phyloP scores from a whole-genome alignment of 2,888 invertebrate genomes.

The Mythimna impura region DNA sequence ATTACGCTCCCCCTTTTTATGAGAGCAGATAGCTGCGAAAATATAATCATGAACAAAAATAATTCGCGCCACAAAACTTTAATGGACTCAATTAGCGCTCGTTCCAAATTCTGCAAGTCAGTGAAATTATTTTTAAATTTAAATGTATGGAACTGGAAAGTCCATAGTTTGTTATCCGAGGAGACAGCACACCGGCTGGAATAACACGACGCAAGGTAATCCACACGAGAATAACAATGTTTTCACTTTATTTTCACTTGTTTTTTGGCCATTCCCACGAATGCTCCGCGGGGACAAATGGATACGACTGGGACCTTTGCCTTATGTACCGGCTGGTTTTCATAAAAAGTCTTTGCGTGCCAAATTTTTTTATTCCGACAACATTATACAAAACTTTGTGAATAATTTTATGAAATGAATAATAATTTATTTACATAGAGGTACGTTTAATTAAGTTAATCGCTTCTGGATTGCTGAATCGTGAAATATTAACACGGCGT shows the following conservation, averaged over 20 bases:
- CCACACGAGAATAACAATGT: constrained; percentile 87
- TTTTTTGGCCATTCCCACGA: constrained; percentile 84
- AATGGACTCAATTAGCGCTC: constrained; percentile 77
- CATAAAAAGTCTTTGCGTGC: constrained; percentile 70
- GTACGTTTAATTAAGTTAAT: constrained; percentile 51
- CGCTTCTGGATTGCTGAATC: constrained; percentile 37
- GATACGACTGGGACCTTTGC: constrained; percentile 79
- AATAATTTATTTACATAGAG: constrained; percentile 53
- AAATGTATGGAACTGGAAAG: constrained; percentile 73
- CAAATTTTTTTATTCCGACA: constrained; percentile 69
- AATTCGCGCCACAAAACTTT: constrained; percentile 71
- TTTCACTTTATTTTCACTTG: constrained; percentile 87
- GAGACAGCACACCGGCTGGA: constrained; percentile 74
- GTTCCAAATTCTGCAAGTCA: constrained; percentile 67
- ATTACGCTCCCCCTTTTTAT: constrained; percentile 66
- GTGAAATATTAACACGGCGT: constrained; percentile 41
- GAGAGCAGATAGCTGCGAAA: constrained; percentile 64
- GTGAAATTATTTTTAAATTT: constrained; percentile 77
- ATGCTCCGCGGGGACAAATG: constrained; percentile 81
- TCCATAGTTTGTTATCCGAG: constrained; percentile 76
- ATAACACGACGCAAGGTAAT: constrained; percentile 82
- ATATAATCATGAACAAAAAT: constrained; percentile 71
- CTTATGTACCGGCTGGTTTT: constrained; percentile 80
- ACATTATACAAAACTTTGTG: constrained; percentile 61
- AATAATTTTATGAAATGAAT: constrained; percentile 60